Percentiles rank a stretch among this genome's conserved stretches.
These are phyloP conservation scores for Caenorhabditis sp. DNA, from an alignment of 2,888 invertebrate species.

Conservation along the genomic window DNA sequence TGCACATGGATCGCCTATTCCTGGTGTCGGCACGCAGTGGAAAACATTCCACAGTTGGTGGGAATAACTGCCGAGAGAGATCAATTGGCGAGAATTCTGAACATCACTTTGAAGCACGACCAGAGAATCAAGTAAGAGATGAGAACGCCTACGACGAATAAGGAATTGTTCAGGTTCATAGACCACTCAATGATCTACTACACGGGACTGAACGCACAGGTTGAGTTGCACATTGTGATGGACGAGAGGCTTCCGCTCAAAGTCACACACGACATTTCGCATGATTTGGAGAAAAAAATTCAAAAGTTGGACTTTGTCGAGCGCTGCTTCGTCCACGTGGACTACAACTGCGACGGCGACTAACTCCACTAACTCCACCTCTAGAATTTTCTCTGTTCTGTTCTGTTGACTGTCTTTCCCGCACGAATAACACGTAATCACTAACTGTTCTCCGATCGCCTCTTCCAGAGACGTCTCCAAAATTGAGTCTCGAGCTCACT, in stretches of 20 bases:
- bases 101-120: slow-evolving; percentile 74
- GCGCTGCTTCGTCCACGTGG: slow-evolving; percentile 72
- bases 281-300: slow-evolving; percentile 80
- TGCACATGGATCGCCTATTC: slow-evolving; percentile 73
- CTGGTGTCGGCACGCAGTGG: slow-evolving; percentile 74
- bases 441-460: too few species aligned
- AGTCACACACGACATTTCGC: slow-evolving; percentile 80
- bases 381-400: background rate
- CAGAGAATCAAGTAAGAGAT: slow-evolving; percentile 51
- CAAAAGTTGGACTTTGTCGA: slow-evolving; percentile 77
- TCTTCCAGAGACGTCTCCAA: background rate
- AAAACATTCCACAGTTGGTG: slow-evolving; percentile 73
- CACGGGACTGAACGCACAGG: slow-evolving; percentile 80
- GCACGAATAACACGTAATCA: too few species aligned
- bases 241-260: slow-evolving; percentile 79
- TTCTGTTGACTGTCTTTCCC: background rate
- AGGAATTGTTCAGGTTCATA: slow-evolving; percentile 65
- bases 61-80: slow-evolving; percentile 72
- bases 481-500: background rate
- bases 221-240: slow-evolving; percentile 79
- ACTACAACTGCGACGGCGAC: slow-evolving; percentile 75
- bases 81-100: slow-evolving; percentile 72
- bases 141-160: too few species aligned
- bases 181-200: slow-evolving; percentile 81
- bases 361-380: slow-evolving; percentile 41